These are phyloP conservation scores for Meteorus colon DNA, from an alignment of 2,888 invertebrate genomes.

Conservation along the genomic window DNA sequence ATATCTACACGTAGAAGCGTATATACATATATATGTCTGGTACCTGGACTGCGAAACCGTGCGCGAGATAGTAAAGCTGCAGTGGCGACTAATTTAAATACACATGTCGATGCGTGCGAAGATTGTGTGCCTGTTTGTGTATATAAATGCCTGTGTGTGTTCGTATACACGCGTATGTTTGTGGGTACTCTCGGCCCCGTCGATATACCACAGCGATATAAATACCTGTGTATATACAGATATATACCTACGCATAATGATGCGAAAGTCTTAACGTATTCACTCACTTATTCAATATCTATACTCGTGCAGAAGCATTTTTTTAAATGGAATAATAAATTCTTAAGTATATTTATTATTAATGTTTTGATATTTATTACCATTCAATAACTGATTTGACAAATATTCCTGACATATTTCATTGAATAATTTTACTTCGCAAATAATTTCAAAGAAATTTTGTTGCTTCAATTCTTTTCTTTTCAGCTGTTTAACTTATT, in stretches of 20 bases:
- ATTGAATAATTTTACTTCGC: no score
- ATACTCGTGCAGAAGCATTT: background rate
- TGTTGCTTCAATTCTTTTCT: no score
- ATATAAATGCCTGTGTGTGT: slow-evolving; percentile 5
- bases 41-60: slow-evolving; percentile 47
- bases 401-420: no score
- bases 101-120: slow-evolving; percentile 72
- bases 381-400: no score
- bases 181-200: slow-evolving; percentile 31
- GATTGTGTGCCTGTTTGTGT: slow-evolving; percentile 66
- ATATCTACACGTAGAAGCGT: background rate
- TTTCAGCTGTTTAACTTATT: no score
- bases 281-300: background rate
- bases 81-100: slow-evolving; percentile 72
- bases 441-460: no score
- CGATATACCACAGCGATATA: slow-evolving; percentile 49
- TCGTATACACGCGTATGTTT: background rate
- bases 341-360: background rate
- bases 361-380: background rate
- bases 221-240: slow-evolving; percentile 30
- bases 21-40: slow-evolving; percentile 47
- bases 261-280: slow-evolving; percentile 29
- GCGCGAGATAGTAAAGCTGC: slow-evolving; percentile 54
- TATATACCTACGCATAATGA: slow-evolving; percentile 50
- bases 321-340: background rate